Base-by-base conservation (phyloP, 2,113 vertebrate genomes). In the Phoxinus phoxinus region DNA sequence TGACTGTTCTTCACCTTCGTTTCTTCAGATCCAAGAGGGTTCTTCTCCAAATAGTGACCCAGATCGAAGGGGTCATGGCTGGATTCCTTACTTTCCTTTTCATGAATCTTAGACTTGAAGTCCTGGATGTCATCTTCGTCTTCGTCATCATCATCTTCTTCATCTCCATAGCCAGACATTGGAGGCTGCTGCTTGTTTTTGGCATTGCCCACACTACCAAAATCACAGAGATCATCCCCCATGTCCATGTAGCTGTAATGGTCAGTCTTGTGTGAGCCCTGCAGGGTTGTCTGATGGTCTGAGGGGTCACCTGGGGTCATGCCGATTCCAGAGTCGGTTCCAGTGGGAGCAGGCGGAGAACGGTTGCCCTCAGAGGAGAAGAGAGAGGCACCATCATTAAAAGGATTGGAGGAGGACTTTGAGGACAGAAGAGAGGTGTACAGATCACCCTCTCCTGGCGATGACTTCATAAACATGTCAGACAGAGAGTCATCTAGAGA, bases 231-330 rank as follows among this genome's bases (percentile, higher is more conserved):
- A 48, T 27, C 91, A 79, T 97, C 96, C 86, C 96, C 95, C 86
- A 99, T 97, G 90, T 99, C 97, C 94, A 99, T 99, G 93, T 99
- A 99, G 94, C 97, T 99, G 91, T 95, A 98, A 84, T 93, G 92
- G 89, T 98, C 97, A 46, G 91, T 93, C 93, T 98, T 98, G 91
- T 97, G 95, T 30, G 95, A 94, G 84, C 94, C 91, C 73, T 94
- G 89, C 90, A 97, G 92, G 82, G 94, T 96, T 92, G 95, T 96
- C 32, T 95, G 93, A 12, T 95, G 91, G 61, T 98, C 96, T 0
- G 89, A 86, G 67, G 94, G 93, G 86, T 96, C 96, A 83, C 95
- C 94, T 3, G 97, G 96, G 82, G 96, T 96, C 96, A 96, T 97
- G 92, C 96, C 96, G 87, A 96, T 96, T 90, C 93, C 96, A 0